These are phyloP conservation scores for Oryzias dopingdopingensis DNA, from an alignment of 2,797 vertebrate genomes.

Conservation along the genomic window DNA sequence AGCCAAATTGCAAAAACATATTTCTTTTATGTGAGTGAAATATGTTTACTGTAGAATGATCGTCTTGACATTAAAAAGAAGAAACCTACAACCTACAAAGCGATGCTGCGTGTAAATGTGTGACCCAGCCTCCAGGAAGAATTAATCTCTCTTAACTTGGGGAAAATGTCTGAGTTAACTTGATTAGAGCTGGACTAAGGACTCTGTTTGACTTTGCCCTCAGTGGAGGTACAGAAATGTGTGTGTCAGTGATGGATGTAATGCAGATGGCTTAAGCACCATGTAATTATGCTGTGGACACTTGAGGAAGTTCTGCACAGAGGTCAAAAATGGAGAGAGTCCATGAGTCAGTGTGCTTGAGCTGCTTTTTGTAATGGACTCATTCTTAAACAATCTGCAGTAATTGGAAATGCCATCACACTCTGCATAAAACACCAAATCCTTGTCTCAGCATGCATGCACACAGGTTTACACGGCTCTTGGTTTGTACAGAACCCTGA, in stretches of 20 bases:
- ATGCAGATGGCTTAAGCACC: constrained; percentile 70
- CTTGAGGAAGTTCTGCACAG: constrained; percentile 60
- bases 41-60: constrained; percentile 45
- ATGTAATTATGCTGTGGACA: constrained; percentile 71
- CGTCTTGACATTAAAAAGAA: constrained; percentile 39
- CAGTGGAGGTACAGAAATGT: constrained; percentile 41
- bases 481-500: background rate
- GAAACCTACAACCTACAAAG: constrained; percentile 11
- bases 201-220: constrained; percentile 30
- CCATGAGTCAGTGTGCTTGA: constrained; percentile 19
- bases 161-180: constrained; percentile 49
- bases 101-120: constrained; percentile 29
- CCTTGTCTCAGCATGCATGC: constrained; percentile 19
- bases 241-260: constrained; percentile 70
- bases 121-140: constrained; percentile 21
- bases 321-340: constrained; percentile 55
- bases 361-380: constrained; percentile 32
- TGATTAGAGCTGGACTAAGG: constrained; percentile 49
- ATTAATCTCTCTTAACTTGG: constrained; percentile 55
- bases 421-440: constrained; percentile 6
- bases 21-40: constrained; percentile 20
- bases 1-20: constrained; percentile 14
- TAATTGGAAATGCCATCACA: constrained; percentile 32
- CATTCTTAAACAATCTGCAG: constrained; percentile 39
- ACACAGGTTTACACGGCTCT: constrained; percentile 4